A percentile compares a stretch with the other conserved stretches of the same genome.
phyloP scores from a whole-genome alignment of 2,888 invertebrate genomes.

The Thecocarcelia acutangulata region DNA sequence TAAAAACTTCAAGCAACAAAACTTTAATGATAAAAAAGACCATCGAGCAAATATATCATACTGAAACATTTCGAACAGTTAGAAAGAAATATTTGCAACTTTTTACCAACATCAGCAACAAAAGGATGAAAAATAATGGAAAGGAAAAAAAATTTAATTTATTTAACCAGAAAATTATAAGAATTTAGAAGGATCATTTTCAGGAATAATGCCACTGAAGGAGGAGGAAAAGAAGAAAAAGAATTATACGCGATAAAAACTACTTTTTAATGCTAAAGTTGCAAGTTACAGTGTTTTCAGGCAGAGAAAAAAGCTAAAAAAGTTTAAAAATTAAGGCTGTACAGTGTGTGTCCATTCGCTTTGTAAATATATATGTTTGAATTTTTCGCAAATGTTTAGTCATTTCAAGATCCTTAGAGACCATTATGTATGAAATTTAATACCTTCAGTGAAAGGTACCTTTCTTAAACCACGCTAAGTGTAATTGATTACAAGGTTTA shows the following conservation, averaged over 20 bases:
- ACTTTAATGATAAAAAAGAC: not conserved
- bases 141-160: not conserved
- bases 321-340: no score
- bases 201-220: not conserved
- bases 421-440: no score
- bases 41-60: not conserved
- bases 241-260: not conserved
- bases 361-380: no score
- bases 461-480: no score
- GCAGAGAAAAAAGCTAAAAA: no score
- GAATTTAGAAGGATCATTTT: not conserved
- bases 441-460: no score
- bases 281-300: no score
- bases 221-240: not conserved
- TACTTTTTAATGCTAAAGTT: conserved; percentile 35
- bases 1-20: not conserved
- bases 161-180: not conserved
- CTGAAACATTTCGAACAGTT: conserved; percentile 29
- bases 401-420: no score
- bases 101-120: conserved; percentile 6
- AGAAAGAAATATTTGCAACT: conserved; percentile 44
- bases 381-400: no score
- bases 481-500: no score
- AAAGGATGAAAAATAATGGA: not conserved
- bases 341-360: no score